A percentile compares a stretch with the other conserved stretches of the same genome.
Conservation (phyloP, 2,113 vertebrate genomes). For the Apodemus sylvaticus region DNA sequence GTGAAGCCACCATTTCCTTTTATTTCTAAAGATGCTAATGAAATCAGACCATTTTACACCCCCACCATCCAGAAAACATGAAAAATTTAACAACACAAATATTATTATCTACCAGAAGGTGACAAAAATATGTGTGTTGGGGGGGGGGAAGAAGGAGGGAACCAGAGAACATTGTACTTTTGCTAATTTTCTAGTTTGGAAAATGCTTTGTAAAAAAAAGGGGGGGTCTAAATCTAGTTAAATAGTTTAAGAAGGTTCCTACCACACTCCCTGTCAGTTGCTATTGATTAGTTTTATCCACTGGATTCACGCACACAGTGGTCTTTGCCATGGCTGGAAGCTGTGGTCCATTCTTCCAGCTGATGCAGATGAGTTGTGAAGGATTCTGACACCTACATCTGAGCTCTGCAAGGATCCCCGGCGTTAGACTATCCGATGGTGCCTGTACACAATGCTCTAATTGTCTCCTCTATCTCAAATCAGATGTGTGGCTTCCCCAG, state of each 20-base stretch:
- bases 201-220: background rate
- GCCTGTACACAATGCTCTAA: slow-evolving; percentile 27
- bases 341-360: slow-evolving; percentile 8
- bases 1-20: background rate
- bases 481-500: slow-evolving; percentile 28
- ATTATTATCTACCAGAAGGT: slow-evolving; percentile 72
- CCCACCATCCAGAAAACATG: slow-evolving; percentile 35
- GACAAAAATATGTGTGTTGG: slow-evolving; percentile 68
- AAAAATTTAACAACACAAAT: slow-evolving; percentile 69
- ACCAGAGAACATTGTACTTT: slow-evolving; percentile 25
- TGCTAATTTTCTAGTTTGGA: slow-evolving; percentile 46
- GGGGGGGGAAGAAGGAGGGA: background rate
- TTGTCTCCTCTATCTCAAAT: slow-evolving; percentile 28
- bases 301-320: slow-evolving; percentile 35
- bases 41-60: slow-evolving; percentile 19
- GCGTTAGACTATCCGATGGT: slow-evolving; percentile 25
- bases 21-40: background rate
- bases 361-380: slow-evolving; percentile 60
- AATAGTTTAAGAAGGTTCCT: background rate
- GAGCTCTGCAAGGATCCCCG: slow-evolving; percentile 56
- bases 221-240: background rate
- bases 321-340: slow-evolving; percentile 33
- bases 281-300: slow-evolving; percentile 32
- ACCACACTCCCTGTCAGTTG: slow-evolving; percentile 16
- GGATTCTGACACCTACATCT: slow-evolving; percentile 55